A percentile compares a stretch with the other conserved stretches of the same genome.
Evolutionary conservation across 2,797 vertebrate species (phyloP).

Genomic region (Cynopterus sphinx): DNA sequence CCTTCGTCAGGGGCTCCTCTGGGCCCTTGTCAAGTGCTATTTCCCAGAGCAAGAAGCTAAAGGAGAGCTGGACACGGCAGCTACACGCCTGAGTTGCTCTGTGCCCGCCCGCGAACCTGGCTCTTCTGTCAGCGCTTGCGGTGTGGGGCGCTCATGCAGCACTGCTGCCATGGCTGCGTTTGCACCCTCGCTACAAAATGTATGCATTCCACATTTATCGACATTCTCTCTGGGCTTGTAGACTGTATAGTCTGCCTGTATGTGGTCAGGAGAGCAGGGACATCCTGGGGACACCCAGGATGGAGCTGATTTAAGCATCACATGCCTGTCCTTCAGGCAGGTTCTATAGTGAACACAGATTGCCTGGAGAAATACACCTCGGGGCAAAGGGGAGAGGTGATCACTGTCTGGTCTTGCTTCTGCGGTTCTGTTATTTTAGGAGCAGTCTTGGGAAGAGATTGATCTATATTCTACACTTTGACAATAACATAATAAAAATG

Average conservation of each 20-base stretch:
- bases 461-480: neutral
- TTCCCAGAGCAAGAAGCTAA: neutral
- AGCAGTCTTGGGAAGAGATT: neutral
- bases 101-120: neutral
- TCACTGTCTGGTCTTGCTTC: neutral
- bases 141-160: neutral
- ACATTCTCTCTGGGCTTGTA: neutral
- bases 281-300: neutral
- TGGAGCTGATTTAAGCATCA: neutral
- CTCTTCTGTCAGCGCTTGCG: fast-evolving
- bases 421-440: neutral
- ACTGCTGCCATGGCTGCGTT: neutral
- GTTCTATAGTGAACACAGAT: neutral
- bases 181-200: too few relatives aligned
- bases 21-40: neutral
- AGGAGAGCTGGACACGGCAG: neutral
- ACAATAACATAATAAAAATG: neutral
- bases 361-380: neutral
- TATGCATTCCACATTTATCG: neutral
- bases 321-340: neutral
- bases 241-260: neutral
- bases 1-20: neutral
- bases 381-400: neutral
- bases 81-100: neutral
- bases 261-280: neutral